Percentiles rank a stretch among this genome's conserved stretches.
phyloP scores from a whole-genome alignment of 2,797 vertebrate species.

The Scleropages formosus region DNA sequence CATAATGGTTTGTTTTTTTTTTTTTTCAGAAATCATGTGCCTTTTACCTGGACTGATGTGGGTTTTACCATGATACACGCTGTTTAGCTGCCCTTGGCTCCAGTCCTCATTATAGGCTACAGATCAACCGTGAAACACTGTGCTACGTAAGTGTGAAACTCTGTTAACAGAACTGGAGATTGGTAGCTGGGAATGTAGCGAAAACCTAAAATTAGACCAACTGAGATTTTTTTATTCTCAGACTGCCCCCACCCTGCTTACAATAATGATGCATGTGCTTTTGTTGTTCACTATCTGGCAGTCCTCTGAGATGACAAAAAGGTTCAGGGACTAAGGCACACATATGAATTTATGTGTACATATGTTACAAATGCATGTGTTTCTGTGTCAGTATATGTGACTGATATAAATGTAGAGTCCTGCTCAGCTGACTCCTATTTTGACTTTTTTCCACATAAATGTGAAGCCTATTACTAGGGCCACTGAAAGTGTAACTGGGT shows the following conservation, averaged over 20 bases:
- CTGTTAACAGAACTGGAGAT: constrained; percentile 14
- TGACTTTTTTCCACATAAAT: background rate
- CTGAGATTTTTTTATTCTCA: background rate
- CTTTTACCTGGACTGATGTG: constrained; percentile 22
- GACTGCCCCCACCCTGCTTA: background rate
- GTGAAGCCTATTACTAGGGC: no score
- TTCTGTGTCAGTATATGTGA: background rate
- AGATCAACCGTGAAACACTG: background rate
- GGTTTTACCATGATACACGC: constrained; percentile 19
- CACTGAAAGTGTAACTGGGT: no score
- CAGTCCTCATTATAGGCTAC: constrained; percentile 20
- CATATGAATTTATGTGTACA: background rate
- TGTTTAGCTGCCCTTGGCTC: constrained; percentile 23
- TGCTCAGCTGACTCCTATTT: background rate
- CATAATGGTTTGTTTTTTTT: no score
- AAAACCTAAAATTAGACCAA: constrained; percentile 8
- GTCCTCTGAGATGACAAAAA: background rate
- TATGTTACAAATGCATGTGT: background rate
- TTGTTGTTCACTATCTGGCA: background rate
- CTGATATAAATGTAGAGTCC: background rate
- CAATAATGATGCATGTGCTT: background rate
- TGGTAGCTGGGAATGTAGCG: constrained; percentile 25
- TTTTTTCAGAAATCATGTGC: no score
- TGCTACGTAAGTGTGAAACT: background rate
- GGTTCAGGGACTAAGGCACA: background rate